These are phyloP conservation scores for Felis chaus DNA, from an alignment of 2,113 vertebrate species.

Conservation along the genomic window DNA sequence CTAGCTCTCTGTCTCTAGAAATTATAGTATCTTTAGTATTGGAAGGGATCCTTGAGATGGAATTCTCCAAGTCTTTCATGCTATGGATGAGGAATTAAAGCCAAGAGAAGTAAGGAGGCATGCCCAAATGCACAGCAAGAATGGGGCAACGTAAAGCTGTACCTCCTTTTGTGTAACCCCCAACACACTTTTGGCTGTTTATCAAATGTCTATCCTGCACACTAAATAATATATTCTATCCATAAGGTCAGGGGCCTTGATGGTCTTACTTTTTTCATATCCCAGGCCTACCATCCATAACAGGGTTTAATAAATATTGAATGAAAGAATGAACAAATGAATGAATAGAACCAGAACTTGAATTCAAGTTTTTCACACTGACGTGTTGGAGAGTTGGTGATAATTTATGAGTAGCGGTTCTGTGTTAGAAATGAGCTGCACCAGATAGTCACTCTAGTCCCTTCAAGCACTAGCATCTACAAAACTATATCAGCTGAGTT, in stretches of 20 bases:
- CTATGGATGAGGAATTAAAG: background rate
- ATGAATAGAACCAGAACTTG: background rate
- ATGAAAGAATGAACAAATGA: background rate
- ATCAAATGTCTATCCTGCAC: background rate
- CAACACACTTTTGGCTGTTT: background rate
- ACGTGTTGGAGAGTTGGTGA: background rate
- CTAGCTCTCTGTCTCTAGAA: background rate
- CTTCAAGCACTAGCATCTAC: background rate
- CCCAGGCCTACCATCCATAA: background rate
- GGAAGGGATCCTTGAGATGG: background rate
- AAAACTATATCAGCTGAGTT: background rate
- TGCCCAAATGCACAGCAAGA: background rate
- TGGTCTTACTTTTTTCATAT: background rate
- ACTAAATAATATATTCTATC: background rate
- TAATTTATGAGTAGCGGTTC: background rate
- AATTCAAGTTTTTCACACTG: background rate
- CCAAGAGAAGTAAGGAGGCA: background rate
- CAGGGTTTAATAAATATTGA: background rate
- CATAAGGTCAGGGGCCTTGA: background rate
- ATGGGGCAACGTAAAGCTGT: fast-evolving
- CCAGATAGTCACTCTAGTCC: no score
- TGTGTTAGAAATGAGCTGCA: background rate
- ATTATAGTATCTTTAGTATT: background rate
- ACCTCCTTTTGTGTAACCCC: background rate
- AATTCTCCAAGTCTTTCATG: background rate